phyloP scores from a whole-genome alignment of 2,113 vertebrate species.

The Fulica atra region DNA sequence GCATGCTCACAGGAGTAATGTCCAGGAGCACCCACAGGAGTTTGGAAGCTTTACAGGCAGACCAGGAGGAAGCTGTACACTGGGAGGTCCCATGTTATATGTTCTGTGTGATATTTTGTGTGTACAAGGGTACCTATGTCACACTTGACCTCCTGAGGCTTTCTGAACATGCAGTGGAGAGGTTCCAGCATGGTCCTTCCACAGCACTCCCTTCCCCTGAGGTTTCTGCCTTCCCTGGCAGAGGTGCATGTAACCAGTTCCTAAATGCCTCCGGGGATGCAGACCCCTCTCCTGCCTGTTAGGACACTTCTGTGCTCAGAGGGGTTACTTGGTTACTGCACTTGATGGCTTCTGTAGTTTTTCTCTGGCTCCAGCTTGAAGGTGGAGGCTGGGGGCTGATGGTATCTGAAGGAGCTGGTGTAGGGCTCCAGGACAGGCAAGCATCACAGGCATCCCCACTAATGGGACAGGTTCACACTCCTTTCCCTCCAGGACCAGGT shows the following conservation, averaged over 20 bases:
- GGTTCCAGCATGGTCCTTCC: not conserved
- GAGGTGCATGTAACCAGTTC: not conserved
- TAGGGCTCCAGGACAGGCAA: not conserved
- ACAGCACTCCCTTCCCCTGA: not conserved
- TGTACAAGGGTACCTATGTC: not conserved
- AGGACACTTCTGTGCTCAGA: not conserved
- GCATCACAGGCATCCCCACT: no score
- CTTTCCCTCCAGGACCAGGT: constrained; percentile 70
- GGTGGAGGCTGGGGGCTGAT: not conserved
- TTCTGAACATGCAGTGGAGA: not conserved
- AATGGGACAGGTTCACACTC: accelerated
- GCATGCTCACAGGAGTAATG: accelerated
- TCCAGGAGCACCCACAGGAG: accelerated
- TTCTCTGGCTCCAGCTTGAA: not conserved
- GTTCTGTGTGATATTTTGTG: not conserved
- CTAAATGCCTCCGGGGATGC: no score
- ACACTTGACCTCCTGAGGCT: not conserved
- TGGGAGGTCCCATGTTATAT: not conserved
- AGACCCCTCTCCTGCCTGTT: not conserved
- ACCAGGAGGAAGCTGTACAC: not conserved
- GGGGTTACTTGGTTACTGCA: not conserved
- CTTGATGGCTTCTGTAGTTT: not conserved
- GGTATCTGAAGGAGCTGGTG: not conserved
- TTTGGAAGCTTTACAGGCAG: not conserved
- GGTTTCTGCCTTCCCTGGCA: not conserved